phyloP scores from a whole-genome alignment of 2,797 vertebrate genomes.

The Dryobates pubescens region DNA sequence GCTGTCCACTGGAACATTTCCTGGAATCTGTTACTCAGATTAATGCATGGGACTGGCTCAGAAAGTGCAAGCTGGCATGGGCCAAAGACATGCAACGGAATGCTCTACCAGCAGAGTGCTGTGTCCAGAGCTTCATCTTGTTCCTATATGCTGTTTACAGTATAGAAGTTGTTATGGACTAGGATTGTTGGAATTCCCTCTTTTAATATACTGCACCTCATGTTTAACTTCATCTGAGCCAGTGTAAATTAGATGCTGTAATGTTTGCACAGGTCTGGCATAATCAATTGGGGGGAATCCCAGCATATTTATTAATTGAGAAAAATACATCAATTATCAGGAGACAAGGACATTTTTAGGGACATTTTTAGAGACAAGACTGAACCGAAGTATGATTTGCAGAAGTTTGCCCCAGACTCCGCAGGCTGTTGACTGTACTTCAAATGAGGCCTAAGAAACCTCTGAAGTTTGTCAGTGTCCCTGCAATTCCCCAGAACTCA shows the following conservation, averaged over 20 bases:
- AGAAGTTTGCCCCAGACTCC: not conserved
- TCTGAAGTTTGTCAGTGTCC: not conserved
- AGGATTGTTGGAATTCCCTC: not conserved
- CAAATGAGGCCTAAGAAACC: not conserved
- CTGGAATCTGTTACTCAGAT: not conserved
- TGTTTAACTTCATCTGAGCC: not conserved
- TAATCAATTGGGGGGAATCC: not conserved
- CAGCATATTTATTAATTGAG: not conserved
- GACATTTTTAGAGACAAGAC: not conserved
- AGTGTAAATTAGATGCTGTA: not conserved
- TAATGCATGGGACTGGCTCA: not conserved
- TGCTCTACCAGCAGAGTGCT: not conserved
- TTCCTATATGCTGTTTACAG: not conserved
- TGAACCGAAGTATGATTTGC: not conserved
- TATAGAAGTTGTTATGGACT: not conserved
- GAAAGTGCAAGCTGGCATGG: not conserved
- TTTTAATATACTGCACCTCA: not conserved
- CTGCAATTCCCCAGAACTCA: not conserved
- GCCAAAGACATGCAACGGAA: not conserved
- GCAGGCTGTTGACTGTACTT: not conserved
- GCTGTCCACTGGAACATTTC: not conserved
- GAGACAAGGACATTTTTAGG: not conserved
- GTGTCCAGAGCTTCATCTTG: not conserved
- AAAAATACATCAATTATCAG: not conserved
- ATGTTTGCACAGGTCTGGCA: not conserved